phyloP scores from a whole-genome alignment of 2,888 invertebrate species.

The Hemaris fuciformis region DNA sequence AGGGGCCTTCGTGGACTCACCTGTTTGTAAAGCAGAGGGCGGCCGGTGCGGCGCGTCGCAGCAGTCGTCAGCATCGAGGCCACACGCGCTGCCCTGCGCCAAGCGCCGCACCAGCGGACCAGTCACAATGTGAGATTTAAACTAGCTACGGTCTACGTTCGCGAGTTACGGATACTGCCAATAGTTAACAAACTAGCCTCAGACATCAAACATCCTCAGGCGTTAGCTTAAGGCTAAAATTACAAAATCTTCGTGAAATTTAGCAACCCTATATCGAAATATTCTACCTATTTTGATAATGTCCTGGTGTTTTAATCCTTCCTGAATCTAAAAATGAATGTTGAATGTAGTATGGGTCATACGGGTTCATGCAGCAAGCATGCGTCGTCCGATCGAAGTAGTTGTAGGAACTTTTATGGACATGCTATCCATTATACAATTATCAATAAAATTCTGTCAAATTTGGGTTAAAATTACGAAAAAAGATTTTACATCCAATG shows the following conservation, averaged over 20 bases:
- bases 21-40: conserved; percentile 76
- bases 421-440: conserved; percentile 44
- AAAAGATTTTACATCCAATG: too few species aligned
- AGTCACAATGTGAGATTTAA: conserved; percentile 80
- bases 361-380: conserved; percentile 66
- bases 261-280: neutral
- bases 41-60: conserved; percentile 78
- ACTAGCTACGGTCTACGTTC: conserved; percentile 74
- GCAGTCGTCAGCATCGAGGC: conserved; percentile 78
- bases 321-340: conserved; percentile 16
- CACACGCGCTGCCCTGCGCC: conserved; percentile 80
- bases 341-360: conserved; percentile 31
- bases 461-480: too few species aligned
- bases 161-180: conserved; percentile 27
- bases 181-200: too few species aligned
- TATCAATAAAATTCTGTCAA: conserved; percentile 20
- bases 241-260: too few species aligned
- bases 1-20: conserved; percentile 50
- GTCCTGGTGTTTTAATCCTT: conserved; percentile 1
- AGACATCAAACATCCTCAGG: too few species aligned
- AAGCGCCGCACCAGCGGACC: conserved; percentile 81
- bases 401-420: conserved; percentile 36
- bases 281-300: neutral
- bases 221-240: too few species aligned
- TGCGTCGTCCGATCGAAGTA: conserved; percentile 50